Conservation (phyloP, 2,113 vertebrate genomes). For the Brevimyrus niger region DNA sequence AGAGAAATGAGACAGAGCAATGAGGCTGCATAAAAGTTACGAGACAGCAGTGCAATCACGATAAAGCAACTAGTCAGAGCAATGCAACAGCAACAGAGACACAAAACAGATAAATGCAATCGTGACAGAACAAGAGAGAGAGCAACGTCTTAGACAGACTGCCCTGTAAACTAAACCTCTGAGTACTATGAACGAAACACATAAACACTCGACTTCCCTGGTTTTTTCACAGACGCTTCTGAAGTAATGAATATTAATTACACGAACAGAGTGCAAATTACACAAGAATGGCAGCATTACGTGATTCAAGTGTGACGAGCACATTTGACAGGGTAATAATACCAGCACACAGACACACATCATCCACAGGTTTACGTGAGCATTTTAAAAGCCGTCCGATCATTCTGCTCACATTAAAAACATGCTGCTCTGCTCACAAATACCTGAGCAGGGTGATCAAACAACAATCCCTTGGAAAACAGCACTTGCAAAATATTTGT, state of each 20-base stretch:
- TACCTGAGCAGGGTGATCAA: not conserved
- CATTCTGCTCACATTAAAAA: not conserved
- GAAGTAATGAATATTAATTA: not conserved
- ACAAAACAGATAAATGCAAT: not conserved
- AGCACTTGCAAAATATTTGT: not conserved
- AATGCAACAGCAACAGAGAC: not conserved
- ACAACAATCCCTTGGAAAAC: not conserved
- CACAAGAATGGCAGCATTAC: not conserved
- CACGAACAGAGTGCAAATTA: not conserved
- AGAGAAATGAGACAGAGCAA: not conserved
- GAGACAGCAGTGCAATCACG: not conserved
- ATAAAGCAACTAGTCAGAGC: not conserved
- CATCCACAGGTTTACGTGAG: not conserved
- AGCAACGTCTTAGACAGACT: not conserved
- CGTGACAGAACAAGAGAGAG: not conserved
- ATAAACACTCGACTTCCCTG: not conserved
- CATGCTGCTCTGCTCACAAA: not conserved
- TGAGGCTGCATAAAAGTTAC: not conserved
- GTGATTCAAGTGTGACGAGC: not conserved
- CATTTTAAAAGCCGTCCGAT: not conserved
- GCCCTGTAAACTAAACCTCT: not conserved
- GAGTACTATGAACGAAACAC: not conserved
- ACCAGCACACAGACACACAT: not conserved
- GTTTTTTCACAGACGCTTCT: not conserved
- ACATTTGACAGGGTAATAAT: not conserved